phyloP scores from a whole-genome alignment of 2,113 vertebrate genomes.

The Carassius gibelio region DNA sequence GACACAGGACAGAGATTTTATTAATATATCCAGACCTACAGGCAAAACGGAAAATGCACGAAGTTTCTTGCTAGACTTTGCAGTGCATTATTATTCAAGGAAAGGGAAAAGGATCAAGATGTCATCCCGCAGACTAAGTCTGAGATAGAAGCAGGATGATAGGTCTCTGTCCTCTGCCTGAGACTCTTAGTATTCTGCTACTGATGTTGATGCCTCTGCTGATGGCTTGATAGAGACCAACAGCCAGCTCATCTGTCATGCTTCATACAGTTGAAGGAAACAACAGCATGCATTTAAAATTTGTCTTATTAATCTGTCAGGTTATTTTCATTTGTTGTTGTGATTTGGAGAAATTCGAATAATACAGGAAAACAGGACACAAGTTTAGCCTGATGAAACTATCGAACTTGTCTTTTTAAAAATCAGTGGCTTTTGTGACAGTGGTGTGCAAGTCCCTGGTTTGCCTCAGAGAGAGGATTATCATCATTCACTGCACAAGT shows the following conservation, averaged over 20 bases:
- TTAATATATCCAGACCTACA: background rate
- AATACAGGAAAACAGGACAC: background rate
- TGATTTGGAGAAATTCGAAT: background rate
- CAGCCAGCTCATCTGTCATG: conserved; percentile 1
- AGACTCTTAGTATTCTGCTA: conserved; percentile 3
- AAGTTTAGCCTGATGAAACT: background rate
- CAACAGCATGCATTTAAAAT: background rate
- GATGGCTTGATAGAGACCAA: conserved; percentile 2
- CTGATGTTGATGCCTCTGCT: background rate
- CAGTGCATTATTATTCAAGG: conserved; percentile 4
- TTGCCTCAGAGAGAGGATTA: background rate
- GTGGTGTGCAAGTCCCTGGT: background rate
- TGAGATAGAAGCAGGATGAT: background rate
- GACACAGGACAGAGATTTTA: no score
- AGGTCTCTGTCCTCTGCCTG: background rate
- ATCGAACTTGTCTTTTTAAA: background rate
- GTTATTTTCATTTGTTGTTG: background rate
- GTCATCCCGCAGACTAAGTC: background rate
- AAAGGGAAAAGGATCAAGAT: background rate
- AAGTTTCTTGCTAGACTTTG: background rate
- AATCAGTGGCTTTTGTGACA: background rate
- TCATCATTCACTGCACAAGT: background rate
- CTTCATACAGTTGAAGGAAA: background rate
- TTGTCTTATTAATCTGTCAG: background rate
- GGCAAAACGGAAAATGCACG: background rate